Conservation (phyloP, 92 coral and sea anemone genomes). For the Zoanthus sociatus region DNA sequence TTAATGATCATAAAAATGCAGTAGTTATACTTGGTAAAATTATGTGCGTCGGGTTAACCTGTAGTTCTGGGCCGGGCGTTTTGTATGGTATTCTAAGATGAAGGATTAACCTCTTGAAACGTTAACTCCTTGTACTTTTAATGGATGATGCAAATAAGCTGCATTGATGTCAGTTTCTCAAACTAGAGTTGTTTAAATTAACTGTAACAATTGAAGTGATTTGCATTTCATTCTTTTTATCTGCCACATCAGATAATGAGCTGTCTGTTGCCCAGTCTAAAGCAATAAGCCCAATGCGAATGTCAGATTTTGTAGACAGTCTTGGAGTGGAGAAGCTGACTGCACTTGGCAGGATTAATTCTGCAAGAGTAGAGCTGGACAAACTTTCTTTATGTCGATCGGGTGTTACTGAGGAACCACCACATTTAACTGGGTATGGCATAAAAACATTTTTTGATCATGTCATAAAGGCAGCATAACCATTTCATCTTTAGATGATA, state of each 20-base stretch:
- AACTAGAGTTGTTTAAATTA: background rate
- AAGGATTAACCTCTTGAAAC: too few species aligned
- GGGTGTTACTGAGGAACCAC: background rate
- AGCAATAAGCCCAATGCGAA: slow-evolving; percentile 17
- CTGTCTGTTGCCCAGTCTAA: background rate
- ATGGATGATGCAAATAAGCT: background rate
- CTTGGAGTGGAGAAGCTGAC: slow-evolving; percentile 94
- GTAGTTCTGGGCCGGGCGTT: too few species aligned
- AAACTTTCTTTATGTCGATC: slow-evolving; percentile 49
- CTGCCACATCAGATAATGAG: slow-evolving; percentile 3
- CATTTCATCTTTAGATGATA: background rate
- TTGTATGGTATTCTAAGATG: too few species aligned
- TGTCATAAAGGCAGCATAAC: background rate
- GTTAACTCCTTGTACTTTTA: too few species aligned
- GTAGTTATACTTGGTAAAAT: too few species aligned
- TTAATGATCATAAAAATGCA: background rate
- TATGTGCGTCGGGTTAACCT: too few species aligned
- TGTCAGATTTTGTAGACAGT: slow-evolving; percentile 62
- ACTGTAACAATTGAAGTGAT: background rate
- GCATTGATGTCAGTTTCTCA: background rate
- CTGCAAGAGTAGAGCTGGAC: slow-evolving; percentile 86
- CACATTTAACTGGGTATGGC: background rate
- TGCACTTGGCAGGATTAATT: slow-evolving; percentile 85
- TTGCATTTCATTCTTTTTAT: background rate
- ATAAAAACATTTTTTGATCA: background rate